phyloP scores from a whole-genome alignment of 1,140 invertebrate genomes.

The Formica selysi region DNA sequence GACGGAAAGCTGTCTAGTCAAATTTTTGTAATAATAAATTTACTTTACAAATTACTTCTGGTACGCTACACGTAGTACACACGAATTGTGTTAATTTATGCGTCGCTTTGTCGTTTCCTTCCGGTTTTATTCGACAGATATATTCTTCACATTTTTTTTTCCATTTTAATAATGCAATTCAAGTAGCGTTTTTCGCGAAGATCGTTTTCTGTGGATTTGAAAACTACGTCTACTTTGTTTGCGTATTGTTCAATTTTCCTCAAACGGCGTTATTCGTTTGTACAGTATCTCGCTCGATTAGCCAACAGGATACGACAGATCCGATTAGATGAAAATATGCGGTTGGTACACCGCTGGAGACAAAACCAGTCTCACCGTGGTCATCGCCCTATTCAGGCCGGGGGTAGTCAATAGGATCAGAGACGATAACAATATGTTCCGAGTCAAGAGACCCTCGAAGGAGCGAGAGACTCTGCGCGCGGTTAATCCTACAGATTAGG shows the following conservation, averaged over 20 bases:
- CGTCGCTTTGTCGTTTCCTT: neutral
- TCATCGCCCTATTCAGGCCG: conserved; percentile 60
- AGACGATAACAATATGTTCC: conserved; percentile 77
- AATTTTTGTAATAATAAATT: neutral
- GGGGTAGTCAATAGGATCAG: conserved; percentile 76
- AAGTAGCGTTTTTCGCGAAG: neutral
- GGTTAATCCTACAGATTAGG: conserved; percentile 77
- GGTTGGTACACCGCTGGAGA: conserved; percentile 61
- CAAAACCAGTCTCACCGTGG: conserved; percentile 48
- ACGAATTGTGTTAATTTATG: neutral
- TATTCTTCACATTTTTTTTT: too few relatives aligned
- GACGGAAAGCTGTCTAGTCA: neutral
- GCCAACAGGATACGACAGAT: conserved; percentile 77
- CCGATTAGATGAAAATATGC: conserved; percentile 81
- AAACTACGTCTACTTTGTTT: neutral
- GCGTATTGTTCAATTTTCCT: conserved; percentile 50
- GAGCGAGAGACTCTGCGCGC: conserved; percentile 63
- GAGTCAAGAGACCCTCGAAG: conserved; percentile 80
- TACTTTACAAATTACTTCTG: too few relatives aligned
- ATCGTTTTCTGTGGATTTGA: neutral
- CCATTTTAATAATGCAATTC: neutral
- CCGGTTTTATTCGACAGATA: neutral
- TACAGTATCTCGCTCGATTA: conserved; percentile 71
- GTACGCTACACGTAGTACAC: neutral
- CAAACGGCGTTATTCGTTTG: neutral